These are phyloP conservation scores for Phalacrocorax carbo DNA, from an alignment of 2,113 vertebrate species.

Conservation along the genomic window DNA sequence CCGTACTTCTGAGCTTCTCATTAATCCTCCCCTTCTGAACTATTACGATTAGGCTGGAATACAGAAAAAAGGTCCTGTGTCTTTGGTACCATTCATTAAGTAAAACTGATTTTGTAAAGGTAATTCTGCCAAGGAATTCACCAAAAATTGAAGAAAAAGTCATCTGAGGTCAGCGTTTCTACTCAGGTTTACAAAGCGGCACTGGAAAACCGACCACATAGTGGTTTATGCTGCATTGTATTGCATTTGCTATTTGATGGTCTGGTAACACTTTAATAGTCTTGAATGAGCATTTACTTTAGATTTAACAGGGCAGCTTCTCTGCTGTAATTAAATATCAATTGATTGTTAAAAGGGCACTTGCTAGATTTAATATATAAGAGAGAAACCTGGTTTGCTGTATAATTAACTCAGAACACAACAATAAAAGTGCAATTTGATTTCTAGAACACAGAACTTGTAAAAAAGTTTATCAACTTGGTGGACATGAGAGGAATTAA, in stretches of 20 bases:
- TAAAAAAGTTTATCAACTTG: neutral
- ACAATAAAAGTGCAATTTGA: conserved; percentile 31
- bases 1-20: fast-evolving
- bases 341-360: conserved; percentile 63
- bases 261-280: conserved; percentile 56
- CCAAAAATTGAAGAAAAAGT: neutral
- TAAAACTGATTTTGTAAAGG: neutral
- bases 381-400: conserved; percentile 47
- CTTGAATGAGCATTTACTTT: conserved; percentile 68
- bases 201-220: neutral
- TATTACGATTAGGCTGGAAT: fast-evolving
- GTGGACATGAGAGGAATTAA: neutral
- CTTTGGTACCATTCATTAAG: fast-evolving
- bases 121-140: neutral
- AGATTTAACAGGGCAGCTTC: conserved; percentile 67
- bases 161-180: neutral
- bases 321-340: conserved; percentile 70
- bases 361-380: conserved; percentile 61
- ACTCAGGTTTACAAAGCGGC: neutral
- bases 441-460: neutral
- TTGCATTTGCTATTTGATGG: conserved; percentile 38
- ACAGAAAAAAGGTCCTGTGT: fast-evolving
- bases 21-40: neutral
- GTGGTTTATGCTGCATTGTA: neutral
- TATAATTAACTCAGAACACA: conserved; percentile 54